Evolutionary conservation across 2,797 vertebrate species (phyloP).

Genomic region (Pogonophryne albipinna): DNA sequence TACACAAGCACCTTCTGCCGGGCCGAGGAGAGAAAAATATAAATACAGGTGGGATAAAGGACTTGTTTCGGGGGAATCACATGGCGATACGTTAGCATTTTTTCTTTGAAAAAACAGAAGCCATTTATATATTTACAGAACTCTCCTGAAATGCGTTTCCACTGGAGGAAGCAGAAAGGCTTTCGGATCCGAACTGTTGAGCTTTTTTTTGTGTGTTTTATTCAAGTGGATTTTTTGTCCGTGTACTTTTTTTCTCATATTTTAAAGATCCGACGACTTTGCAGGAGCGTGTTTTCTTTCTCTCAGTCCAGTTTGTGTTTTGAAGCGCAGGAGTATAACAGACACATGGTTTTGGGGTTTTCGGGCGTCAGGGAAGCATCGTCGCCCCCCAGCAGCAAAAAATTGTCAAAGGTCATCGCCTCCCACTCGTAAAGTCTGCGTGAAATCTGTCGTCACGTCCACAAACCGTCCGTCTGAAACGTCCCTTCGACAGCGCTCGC

Average conservation of each 20-base stretch:
- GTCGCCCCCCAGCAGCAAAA: constrained; percentile 71
- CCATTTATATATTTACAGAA: constrained; percentile 83
- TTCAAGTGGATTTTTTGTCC: constrained; percentile 65
- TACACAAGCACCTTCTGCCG: constrained; percentile 88
- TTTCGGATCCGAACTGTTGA: constrained; percentile 75
- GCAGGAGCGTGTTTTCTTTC: constrained; percentile 35
- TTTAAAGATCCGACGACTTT: constrained; percentile 59
- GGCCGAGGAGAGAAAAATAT: constrained; percentile 86
- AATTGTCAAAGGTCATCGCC: constrained; percentile 70
- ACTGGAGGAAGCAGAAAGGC: constrained; percentile 80
- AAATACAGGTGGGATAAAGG: constrained; percentile 87
- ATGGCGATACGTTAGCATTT: constrained; percentile 71
- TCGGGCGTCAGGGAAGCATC: constrained; percentile 31
- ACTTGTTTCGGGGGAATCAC: constrained; percentile 48
- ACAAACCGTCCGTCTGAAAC: constrained; percentile 62
- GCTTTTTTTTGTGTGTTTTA: constrained; percentile 47
- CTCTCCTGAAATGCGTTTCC: constrained; percentile 83
- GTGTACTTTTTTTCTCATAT: constrained; percentile 69
- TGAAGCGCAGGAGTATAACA: constrained; percentile 60
- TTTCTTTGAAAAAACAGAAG: constrained; percentile 48
- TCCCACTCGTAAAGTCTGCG: constrained; percentile 40
- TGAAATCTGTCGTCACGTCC: constrained; percentile 41
- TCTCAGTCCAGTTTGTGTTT: constrained; percentile 46
- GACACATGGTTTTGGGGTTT: constrained; percentile 18
- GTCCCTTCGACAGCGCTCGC: constrained; percentile 49